These are phyloP conservation scores for Saturnia japonica DNA, from an alignment of 2,888 invertebrate genomes.

Conservation along the genomic window DNA sequence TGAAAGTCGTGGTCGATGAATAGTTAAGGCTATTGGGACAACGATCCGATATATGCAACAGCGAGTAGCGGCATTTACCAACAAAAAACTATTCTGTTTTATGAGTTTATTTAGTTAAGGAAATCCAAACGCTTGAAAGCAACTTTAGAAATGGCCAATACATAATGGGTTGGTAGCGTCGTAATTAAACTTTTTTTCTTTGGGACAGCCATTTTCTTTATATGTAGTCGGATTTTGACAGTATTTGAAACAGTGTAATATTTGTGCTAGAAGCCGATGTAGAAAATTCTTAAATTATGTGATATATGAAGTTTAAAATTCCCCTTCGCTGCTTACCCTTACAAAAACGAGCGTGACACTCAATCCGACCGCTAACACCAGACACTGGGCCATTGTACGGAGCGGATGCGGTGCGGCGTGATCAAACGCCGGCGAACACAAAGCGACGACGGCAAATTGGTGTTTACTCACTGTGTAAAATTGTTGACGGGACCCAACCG, in stretches of 20 bases:
- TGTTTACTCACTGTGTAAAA: conserved; percentile 67
- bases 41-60: no score
- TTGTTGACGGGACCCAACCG: conserved; percentile 63
- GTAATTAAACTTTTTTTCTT: no score
- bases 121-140: no score
- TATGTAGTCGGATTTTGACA: no score
- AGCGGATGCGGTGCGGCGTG: conserved; percentile 76
- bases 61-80: no score
- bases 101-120: no score
- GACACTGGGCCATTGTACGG: conserved; percentile 64
- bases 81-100: no score
- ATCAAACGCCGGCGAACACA: conserved; percentile 59
- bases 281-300: background rate
- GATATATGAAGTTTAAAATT: background rate
- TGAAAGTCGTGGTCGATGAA: no score
- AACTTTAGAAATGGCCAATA: no score
- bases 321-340: background rate
- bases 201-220: no score
- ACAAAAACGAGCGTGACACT: conserved; percentile 14
- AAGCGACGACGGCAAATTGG: conserved; percentile 56
- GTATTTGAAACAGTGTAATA: background rate
- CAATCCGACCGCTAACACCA: conserved; percentile 35
- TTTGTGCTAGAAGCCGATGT: background rate
- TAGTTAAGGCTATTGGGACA: no score
- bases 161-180: no score